These are phyloP conservation scores for Pluvialis apricaria DNA, from an alignment of 2,113 vertebrate genomes.

Conservation along the genomic window DNA sequence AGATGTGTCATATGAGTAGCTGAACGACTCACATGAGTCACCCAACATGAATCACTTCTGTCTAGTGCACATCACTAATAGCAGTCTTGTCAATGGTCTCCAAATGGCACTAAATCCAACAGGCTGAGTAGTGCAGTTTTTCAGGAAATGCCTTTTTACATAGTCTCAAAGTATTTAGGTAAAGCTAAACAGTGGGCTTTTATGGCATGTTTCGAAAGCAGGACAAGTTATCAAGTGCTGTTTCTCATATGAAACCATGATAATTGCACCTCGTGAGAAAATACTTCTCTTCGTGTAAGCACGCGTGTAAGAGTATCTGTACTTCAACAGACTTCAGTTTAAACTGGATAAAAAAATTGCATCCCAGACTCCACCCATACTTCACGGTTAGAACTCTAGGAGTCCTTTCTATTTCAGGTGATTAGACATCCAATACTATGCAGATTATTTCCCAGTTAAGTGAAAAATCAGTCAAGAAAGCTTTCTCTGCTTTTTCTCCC, in stretches of 20 bases:
- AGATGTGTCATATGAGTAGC: background rate
- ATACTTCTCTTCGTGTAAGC: background rate
- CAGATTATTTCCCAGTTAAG: background rate
- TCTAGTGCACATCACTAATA: background rate
- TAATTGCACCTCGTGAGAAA: background rate
- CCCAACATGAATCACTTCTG: background rate
- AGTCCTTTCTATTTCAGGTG: background rate
- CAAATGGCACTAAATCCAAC: background rate
- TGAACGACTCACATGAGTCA: background rate
- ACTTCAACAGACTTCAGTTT: background rate
- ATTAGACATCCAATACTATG: background rate
- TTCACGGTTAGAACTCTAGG: background rate
- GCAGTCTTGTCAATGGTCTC: background rate
- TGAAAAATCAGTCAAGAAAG: background rate
- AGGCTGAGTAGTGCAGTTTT: background rate
- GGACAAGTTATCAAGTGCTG: background rate
- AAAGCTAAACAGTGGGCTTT: background rate
- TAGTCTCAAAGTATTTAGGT: background rate
- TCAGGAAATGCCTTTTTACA: background rate
- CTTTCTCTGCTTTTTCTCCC: background rate
- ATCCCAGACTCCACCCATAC: background rate
- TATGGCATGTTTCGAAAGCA: background rate
- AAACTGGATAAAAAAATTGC: background rate
- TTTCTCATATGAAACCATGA: background rate
- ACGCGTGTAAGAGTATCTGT: background rate